phyloP scores from a whole-genome alignment of 2,113 vertebrate species.

The Pangasianodon gigas region DNA sequence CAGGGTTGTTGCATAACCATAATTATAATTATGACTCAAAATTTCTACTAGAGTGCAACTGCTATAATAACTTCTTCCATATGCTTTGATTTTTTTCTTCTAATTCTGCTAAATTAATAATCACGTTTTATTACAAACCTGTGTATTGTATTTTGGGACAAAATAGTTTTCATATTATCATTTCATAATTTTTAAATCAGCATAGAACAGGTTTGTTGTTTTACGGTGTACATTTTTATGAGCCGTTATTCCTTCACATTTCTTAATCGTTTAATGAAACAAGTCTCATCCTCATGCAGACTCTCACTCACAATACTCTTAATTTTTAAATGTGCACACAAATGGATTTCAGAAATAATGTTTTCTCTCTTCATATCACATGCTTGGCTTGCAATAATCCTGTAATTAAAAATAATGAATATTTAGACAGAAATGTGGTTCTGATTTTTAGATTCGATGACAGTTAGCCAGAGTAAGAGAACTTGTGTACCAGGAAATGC shows the following conservation, averaged over 20 bases:
- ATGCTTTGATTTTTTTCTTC: too few species aligned
- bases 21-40: background rate
- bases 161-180: background rate
- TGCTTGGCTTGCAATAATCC: background rate
- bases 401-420: background rate
- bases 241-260: background rate
- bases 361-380: background rate
- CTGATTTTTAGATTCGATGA: background rate
- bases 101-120: background rate
- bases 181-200: background rate
- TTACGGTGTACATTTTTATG: background rate
- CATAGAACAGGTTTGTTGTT: background rate
- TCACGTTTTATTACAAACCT: background rate
- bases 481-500: background rate
- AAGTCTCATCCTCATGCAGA: background rate
- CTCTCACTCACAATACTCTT: background rate
- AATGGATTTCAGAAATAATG: background rate
- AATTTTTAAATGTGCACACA: too few species aligned
- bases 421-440: background rate
- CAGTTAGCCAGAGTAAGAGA: background rate
- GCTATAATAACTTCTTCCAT: too few species aligned
- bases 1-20: background rate
- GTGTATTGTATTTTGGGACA: background rate
- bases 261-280: background rate
- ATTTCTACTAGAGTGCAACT: too few species aligned